phyloP scores from a whole-genome alignment of 2,113 vertebrate genomes.

The Zosterops borbonicus region DNA sequence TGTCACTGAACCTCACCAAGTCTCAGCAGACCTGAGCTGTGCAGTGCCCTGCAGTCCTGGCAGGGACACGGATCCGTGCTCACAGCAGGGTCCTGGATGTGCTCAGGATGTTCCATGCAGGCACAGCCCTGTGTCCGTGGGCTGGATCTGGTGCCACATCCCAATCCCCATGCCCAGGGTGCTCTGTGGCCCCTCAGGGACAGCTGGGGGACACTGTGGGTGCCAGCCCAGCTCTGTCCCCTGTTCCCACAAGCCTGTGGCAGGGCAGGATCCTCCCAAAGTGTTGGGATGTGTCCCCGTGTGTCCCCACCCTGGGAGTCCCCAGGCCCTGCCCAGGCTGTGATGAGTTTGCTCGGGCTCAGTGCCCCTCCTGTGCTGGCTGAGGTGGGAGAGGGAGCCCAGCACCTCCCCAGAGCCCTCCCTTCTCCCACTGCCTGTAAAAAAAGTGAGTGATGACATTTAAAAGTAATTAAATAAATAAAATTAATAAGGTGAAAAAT shows the following conservation, averaged over 20 bases:
- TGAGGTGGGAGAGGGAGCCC: neutral
- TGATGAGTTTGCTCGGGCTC: neutral
- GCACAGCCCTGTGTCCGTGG: neutral
- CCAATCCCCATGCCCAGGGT: accelerated
- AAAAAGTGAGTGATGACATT: neutral
- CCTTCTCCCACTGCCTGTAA: neutral
- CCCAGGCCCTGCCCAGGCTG: neutral
- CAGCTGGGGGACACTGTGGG: neutral
- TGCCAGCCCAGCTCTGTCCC: neutral
- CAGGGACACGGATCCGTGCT: accelerated
- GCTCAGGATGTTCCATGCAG: neutral
- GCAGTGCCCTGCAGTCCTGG: neutral
- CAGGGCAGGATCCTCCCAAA: neutral
- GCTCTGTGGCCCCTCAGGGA: neutral
- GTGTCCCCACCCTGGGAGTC: too few relatives aligned
- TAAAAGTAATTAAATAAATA: neutral
- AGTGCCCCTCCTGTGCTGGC: neutral
- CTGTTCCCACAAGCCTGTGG: accelerated
- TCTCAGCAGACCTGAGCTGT: accelerated
- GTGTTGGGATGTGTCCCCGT: neutral
- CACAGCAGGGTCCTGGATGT: accelerated
- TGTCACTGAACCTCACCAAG: too few relatives aligned
- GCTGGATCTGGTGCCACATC: neutral
- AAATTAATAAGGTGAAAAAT: too few relatives aligned
- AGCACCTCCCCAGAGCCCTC: neutral